Evolutionary conservation across 1,140 invertebrate species (phyloP).

Genomic region (Triops cancriformis): DNA sequence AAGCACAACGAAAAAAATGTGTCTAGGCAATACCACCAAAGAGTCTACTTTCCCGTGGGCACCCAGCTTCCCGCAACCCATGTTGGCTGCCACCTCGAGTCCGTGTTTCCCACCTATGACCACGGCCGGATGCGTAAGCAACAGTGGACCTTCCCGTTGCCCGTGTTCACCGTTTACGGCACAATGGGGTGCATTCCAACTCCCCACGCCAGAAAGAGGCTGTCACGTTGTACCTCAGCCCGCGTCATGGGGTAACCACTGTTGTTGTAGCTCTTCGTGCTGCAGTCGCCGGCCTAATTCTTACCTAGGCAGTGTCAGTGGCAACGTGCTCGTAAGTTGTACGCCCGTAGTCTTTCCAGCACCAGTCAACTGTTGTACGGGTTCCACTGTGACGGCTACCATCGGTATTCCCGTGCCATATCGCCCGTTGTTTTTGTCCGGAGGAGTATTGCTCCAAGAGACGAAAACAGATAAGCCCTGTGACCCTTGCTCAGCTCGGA

Average conservation of each 20-base stretch:
- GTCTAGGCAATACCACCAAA: background rate
- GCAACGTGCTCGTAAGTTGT: background rate
- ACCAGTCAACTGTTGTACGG: background rate
- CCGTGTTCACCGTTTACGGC: background rate
- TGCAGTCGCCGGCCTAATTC: slow-evolving; percentile 6
- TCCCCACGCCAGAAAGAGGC: background rate
- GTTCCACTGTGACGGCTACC: background rate
- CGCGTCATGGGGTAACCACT: background rate
- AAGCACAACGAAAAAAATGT: background rate
- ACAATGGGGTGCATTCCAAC: slow-evolving; percentile 1
- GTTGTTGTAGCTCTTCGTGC: background rate
- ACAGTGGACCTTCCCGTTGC: background rate
- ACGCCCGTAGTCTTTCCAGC: background rate
- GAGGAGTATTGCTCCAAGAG: background rate
- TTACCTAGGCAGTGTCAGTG: background rate
- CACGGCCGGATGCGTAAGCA: background rate
- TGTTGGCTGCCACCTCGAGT: background rate
- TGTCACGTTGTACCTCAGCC: background rate
- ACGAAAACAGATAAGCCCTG: background rate
- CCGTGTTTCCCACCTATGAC: background rate
- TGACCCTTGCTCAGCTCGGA: background rate
- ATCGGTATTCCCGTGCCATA: background rate
- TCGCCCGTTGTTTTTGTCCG: background rate
- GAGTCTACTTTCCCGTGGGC: background rate
- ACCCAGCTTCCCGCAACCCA: background rate